Percentiles rank a stretch among this genome's conserved stretches.
Evolutionary conservation across 2,113 vertebrate species (phyloP).

Genomic region (Paramormyrops kingsleyae): DNA sequence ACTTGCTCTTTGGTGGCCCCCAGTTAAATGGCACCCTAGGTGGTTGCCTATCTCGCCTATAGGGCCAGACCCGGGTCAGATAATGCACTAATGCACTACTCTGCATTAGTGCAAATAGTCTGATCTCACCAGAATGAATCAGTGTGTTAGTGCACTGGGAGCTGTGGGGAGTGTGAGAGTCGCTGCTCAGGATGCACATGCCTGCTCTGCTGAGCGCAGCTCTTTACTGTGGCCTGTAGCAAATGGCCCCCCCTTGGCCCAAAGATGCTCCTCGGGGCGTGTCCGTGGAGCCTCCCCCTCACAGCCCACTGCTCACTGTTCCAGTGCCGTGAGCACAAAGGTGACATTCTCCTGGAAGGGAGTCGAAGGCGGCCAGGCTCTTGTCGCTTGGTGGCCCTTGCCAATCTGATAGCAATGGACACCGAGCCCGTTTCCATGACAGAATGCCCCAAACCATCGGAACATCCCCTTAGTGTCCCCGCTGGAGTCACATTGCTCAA

Average conservation of each 20-base stretch:
- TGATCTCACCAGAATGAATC: neutral
- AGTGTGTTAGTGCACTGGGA: neutral
- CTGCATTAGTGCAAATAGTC: neutral
- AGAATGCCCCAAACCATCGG: neutral
- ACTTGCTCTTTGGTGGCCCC: neutral
- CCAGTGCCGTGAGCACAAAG: slow-evolving; percentile 38
- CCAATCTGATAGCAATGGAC: slow-evolving; percentile 43
- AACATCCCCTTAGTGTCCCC: no score
- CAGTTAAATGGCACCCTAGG: neutral
- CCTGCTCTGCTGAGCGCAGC: neutral
- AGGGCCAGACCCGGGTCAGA: neutral
- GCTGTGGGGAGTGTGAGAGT: neutral
- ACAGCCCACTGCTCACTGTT: slow-evolving; percentile 12
- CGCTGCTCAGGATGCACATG: neutral
- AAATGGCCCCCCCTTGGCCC: neutral
- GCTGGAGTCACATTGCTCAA: neutral
- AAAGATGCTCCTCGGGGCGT: neutral
- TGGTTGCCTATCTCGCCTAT: neutral
- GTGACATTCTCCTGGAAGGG: slow-evolving; percentile 37
- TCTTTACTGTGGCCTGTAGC: neutral
- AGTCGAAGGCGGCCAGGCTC: slow-evolving; percentile 35
- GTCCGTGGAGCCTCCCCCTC: neutral
- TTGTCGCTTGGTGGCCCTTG: slow-evolving; percentile 23
- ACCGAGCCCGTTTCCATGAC: neutral
- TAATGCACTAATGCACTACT: no score